Conservation (phyloP, 2,888 invertebrate species). For the Caenorhabditis drosophilae region DNA sequence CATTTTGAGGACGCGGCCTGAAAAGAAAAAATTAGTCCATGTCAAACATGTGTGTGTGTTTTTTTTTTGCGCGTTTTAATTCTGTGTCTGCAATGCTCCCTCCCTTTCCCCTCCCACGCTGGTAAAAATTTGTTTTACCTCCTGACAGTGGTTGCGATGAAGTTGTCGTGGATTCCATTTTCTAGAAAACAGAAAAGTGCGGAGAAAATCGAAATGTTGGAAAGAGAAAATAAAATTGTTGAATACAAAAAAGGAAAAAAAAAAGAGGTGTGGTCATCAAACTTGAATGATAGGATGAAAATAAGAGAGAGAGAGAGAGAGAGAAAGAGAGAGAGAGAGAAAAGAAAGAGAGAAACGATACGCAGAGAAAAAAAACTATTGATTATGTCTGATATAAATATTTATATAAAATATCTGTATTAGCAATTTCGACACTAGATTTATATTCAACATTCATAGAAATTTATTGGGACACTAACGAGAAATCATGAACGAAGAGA, state of each 20-base stretch:
- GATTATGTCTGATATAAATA: too few relatives aligned
- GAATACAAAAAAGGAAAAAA: slow-evolving; percentile 5
- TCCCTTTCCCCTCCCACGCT: background rate
- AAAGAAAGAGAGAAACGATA: too few relatives aligned
- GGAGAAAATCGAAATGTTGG: background rate
- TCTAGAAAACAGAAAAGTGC: background rate
- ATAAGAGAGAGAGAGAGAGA: slow-evolving; percentile 3
- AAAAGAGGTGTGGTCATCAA: slow-evolving; percentile 6
- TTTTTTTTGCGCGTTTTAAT: background rate
- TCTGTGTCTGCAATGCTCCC: background rate
- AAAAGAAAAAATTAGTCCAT: slow-evolving; percentile 14
- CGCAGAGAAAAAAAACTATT: too few relatives aligned
- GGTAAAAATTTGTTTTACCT: slow-evolving; percentile 17
- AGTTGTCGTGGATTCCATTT: slow-evolving; percentile 33
- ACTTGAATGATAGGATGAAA: slow-evolving; percentile 4
- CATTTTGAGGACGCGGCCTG: slow-evolving; percentile 69
- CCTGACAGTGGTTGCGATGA: slow-evolving; percentile 27
- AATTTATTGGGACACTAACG: too few relatives aligned
- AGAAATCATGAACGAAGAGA: too few relatives aligned
- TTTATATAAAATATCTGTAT: too few relatives aligned
- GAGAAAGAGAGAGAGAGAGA: background rate
- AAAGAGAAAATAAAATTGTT: background rate
- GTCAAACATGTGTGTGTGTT: background rate
- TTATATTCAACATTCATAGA: too few relatives aligned
- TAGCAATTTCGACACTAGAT: too few relatives aligned